Base-by-base conservation (phyloP, 1,140 invertebrate genomes). In the Rhopalosiphum maidis region DNA sequence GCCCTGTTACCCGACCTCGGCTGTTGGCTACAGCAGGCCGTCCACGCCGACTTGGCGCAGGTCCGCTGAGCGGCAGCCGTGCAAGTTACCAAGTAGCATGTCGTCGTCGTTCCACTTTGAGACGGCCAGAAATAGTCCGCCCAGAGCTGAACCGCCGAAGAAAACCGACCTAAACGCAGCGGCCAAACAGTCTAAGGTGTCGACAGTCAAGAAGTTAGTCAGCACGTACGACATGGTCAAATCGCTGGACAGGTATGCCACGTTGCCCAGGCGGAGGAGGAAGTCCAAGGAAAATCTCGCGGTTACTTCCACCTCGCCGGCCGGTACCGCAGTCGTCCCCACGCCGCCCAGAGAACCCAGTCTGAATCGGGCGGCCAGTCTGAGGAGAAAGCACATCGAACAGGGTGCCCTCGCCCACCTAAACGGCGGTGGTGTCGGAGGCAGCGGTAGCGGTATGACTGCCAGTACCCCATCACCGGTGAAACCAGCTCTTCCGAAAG, bases 201-300 rank as follows among this genome's bases (percentile, higher is more conserved):
- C 94, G 1, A 94, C 94, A 9, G 90, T 94, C 51, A 91, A 91
- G 68, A 91, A 83, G 22, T 82, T 88, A 1, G 93, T 93, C 51
- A 85, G n/a, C 87, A 93, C 43, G 97, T 95, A 94, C 96, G 94
- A 93, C 94, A 96, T 95, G 94, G 94, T 90, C 55, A 95, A 94
- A 95, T 95, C 96, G 0, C 95, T 97, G 11, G 97, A 97, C 93
- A 96, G 97, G 94, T 97, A 97, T 89, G 97, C 97, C 4, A 98
- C 97, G 0, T 95, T 98, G 22, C 97, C 97, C 0, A 96, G 97
- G n/a, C 96, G 97, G 85, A 96, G 95, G 86, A 95, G 95, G 86
- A 94, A 88, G 94, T 94, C 89, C 41, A 94, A 85, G 55, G 94
- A 94, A 87, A 94, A 94, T 51, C 60, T 94, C 3, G 93, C 93